Percentiles rank a stretch among this genome's conserved stretches.
Evolutionary conservation across 2,113 vertebrate genomes (phyloP).

Genomic region (Anguilla rostrata): DNA sequence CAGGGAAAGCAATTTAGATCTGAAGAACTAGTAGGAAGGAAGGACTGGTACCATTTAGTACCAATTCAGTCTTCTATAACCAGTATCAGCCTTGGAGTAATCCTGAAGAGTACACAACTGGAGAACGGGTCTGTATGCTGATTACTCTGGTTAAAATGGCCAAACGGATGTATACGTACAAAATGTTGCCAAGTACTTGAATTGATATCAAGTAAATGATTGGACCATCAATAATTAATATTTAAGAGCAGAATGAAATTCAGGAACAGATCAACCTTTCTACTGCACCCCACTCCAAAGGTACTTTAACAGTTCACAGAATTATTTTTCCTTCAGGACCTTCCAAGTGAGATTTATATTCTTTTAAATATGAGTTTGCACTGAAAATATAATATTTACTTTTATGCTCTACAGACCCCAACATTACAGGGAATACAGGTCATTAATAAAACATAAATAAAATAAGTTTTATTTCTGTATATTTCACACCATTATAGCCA

Average conservation of each 20-base stretch:
- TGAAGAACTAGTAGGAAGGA: no score
- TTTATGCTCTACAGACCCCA: not conserved
- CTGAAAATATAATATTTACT: not conserved
- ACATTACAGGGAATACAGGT: not conserved
- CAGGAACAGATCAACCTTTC: not conserved
- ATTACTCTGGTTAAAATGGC: no score
- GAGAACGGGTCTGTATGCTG: no score
- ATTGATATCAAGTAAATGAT: not conserved
- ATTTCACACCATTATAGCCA: not conserved
- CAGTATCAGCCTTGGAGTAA: no score
- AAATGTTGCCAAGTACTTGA: no score
- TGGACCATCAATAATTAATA: not conserved
- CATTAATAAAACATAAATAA: not conserved
- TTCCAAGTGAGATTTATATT: not conserved
- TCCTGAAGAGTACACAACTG: no score
- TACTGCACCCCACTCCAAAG: not conserved
- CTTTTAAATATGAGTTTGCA: not conserved
- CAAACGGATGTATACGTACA: no score
- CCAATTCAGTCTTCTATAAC: no score
- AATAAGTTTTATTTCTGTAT: not conserved
- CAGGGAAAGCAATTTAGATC: not conserved
- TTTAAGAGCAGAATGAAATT: not conserved
- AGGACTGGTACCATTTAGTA: no score
- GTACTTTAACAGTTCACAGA: not conserved
- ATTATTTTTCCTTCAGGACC: not conserved